Evolutionary conservation across 2,888 invertebrate genomes (phyloP), one percentile per base, ranked within the genome.

Genomic region (Blastobasis lacticolella): DNA sequence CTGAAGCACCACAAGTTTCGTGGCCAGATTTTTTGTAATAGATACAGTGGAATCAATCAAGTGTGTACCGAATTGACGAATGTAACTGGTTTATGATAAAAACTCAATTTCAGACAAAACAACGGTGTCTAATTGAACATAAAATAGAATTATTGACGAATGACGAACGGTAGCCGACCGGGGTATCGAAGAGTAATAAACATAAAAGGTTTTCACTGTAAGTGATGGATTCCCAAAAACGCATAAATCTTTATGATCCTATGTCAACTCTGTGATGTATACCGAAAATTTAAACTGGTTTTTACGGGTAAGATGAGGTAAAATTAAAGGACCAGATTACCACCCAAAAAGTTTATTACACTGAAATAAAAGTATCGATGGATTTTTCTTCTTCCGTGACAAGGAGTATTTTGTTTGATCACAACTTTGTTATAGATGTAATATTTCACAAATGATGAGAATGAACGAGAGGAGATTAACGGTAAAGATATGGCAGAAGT

Each of bases 51-150:
- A 73, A 65, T 62, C 64, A 66, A 73, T 74, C 69, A 67, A 66
- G 70, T 61, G 65, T 58, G 63, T 63, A 58, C 60, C 64, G 60
- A 68, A 68, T 64, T 69, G 67, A 64, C 63, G 63, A 70, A 74
- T 70, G 67, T 57, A 60, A 57, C 61, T 59, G 57, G 62, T 75
- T 73, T 69, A 70, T 70, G 62, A 59, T 64, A 69, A 23, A 71
- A 63, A 60, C 59, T 58, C 55, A 54, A 61, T 53, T 59, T 55
- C 57, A 68, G 63, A 71, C 67, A 72, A 72, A 73, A 70, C 62
- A 63, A 55, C 61, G 58, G 61, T 64, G 63, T 67, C 69, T 71
- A 71, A 72, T 71, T 70, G 69, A 66, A 66, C 67, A 67, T 75
- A 69, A 73, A 73, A 69, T 62, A 62, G 66, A 67, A 71, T 72